These are phyloP conservation scores for Notamacropus eugenii DNA, from an alignment of 2,797 vertebrate species.

Conservation along the genomic window DNA sequence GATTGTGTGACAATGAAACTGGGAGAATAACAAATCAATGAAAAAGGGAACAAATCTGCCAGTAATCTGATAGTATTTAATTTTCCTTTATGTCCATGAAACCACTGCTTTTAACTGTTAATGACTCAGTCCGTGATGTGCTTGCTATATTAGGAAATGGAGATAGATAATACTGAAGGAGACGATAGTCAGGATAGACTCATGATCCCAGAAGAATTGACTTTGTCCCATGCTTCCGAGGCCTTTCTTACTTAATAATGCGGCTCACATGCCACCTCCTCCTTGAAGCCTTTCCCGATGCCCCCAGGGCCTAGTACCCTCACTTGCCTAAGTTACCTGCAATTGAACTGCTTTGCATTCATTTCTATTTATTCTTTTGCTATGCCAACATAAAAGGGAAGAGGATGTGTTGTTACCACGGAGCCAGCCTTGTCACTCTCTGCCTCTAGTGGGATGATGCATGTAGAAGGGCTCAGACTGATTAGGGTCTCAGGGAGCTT, in stretches of 20 bases:
- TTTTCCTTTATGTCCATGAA: neutral
- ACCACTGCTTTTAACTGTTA: neutral
- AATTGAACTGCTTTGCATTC: neutral
- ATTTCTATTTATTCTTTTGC: neutral
- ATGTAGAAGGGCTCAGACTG: neutral
- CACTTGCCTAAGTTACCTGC: neutral
- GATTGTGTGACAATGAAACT: neutral
- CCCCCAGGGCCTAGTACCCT: neutral
- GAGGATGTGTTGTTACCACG: neutral
- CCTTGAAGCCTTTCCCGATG: neutral
- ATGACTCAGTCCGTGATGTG: neutral
- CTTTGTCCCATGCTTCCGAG: neutral
- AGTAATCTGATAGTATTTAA: neutral
- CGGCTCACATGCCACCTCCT: neutral
- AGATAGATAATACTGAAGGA: neutral
- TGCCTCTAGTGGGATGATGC: neutral
- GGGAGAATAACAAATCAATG: neutral
- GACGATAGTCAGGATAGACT: neutral
- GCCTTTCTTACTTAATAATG: neutral
- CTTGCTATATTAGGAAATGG: neutral
- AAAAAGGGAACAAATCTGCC: neutral
- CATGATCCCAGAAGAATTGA: neutral
- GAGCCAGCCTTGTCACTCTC: neutral
- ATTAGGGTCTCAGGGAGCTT: neutral
- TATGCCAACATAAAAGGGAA: neutral